phyloP scores from a whole-genome alignment of 2,888 invertebrate species.

The Trichogramma dendrolimi region DNA sequence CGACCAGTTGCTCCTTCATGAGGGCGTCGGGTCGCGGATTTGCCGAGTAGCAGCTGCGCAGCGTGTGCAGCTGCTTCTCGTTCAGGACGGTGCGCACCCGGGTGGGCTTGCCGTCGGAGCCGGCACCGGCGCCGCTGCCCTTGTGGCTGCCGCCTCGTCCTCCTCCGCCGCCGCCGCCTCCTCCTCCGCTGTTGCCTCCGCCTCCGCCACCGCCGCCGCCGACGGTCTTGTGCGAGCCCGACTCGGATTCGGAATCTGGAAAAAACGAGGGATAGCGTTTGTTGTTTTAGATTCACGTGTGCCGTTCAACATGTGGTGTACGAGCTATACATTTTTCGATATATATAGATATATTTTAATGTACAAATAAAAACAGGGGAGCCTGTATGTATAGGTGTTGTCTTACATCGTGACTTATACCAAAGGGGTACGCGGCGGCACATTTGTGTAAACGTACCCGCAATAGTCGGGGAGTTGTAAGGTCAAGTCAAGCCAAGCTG shows the following conservation, averaged over 20 bases:
- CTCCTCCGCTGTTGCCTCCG: slow-evolving; percentile 47
- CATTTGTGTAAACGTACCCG: no score
- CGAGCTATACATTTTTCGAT: no score
- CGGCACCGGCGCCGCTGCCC: slow-evolving; percentile 58
- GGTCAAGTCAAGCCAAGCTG: no score
- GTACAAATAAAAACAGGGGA: no score
- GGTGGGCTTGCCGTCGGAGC: slow-evolving; percentile 92
- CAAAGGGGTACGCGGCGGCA: no score
- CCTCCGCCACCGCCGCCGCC: slow-evolving; percentile 60
- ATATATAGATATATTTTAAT: no score
- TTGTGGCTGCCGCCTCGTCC: slow-evolving; percentile 54
- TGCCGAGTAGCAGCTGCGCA: slow-evolving; percentile 94
- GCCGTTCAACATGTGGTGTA: no score
- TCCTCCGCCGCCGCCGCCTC: slow-evolving; percentile 56
- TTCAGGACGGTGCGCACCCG: slow-evolving; percentile 97
- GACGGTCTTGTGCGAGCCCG: slow-evolving; percentile 78
- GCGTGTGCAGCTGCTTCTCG: slow-evolving; percentile 95
- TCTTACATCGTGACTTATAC: no score
- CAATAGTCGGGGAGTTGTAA: no score
- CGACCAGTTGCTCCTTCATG: slow-evolving; percentile 98
- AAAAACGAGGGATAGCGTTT: slow-evolving; percentile 27
- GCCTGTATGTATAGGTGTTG: no score
- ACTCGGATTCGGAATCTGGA: slow-evolving; percentile 90
- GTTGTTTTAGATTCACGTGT: not conserved
- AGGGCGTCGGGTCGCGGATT: slow-evolving; percentile 98